Evolutionary conservation across 2,113 vertebrate species (phyloP), one percentile per base, ranked within the genome.

Genomic region (Notarius quadriscutis): DNA sequence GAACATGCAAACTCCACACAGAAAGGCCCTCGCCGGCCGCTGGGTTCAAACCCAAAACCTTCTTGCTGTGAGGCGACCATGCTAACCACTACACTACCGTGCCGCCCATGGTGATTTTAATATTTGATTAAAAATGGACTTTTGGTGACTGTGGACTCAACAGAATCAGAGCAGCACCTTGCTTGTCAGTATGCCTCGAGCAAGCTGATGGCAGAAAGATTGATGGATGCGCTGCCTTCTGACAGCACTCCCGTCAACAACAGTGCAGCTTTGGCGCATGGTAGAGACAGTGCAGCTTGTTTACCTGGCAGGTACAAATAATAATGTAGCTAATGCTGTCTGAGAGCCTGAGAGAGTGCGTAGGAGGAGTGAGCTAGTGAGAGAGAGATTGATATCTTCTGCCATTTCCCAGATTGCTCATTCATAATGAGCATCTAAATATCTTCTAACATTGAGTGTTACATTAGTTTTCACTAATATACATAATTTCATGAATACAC

Each of bases 121-220:
- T 41, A 53, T 67, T 83, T 83, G 81, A 83, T 67, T 83, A 83
- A 67, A 83, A 65, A 83, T 83, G 51, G 81, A 83, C 60, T 65
- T 17, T 67, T 65, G 81, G 62, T 83, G 62, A 18, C 62, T 27
- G 81, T 67, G 60, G 81, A 50, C 81, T 83, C 34, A 41, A 83
- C 11, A 50, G 86, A 60, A 72, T 75, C 81, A 51, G 53, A 87
- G 86, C 55, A 77, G 30, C 69, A 34, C 30, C 20, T 63, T 74
- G 75, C 53, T 77, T 63, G 83, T 60, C 60, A 58, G 74, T 74
- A 30, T 74, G 65, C 51, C 34, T 14, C 8, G 20, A 17, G 88
- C 83, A 34, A 78, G 84, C 84, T 79, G 41, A 86, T 85, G 84
- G 84, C 84, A 79, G 74, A 71, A 86, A 58, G 84, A 75, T 85